Evolutionary conservation across 2,888 invertebrate genomes (phyloP).

Genomic region (Geophilus truncorum): DNA sequence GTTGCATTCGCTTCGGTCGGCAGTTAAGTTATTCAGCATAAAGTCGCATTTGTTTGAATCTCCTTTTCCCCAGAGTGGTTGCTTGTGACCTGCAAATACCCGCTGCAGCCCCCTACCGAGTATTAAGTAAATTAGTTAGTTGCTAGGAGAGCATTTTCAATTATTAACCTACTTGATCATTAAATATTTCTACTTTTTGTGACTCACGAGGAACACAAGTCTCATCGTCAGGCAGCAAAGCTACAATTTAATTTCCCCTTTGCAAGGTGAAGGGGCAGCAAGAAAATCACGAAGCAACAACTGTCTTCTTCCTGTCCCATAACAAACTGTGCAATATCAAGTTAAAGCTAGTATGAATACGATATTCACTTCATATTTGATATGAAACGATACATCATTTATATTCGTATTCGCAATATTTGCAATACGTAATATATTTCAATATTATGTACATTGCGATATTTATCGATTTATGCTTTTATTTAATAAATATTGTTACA

Average conservation of each 20-base stretch:
- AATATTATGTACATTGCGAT: too few species aligned
- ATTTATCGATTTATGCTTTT: too few species aligned
- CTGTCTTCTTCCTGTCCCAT: neutral
- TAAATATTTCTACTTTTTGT: neutral
- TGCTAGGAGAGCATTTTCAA: neutral
- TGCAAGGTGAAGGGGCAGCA: neutral
- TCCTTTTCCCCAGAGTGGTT: neutral
- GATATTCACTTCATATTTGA: too few species aligned
- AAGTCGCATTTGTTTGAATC: neutral
- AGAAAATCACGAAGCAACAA: neutral
- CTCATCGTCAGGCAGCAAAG: neutral
- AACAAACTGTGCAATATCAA: too few species aligned
- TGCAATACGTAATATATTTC: too few species aligned
- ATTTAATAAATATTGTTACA: too few species aligned
- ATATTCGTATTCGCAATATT: too few species aligned
- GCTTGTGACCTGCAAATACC: neutral
- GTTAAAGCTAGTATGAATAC: too few species aligned
- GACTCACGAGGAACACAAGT: neutral
- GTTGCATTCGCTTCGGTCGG: neutral
- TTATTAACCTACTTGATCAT: neutral
- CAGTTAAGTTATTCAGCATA: neutral
- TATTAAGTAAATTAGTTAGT: slow-evolving; percentile 8
- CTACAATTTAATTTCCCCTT: neutral
- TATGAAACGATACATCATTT: too few species aligned
- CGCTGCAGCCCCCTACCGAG: neutral